These are phyloP conservation scores for Oegoconia quadripuncta DNA, from an alignment of 2,888 invertebrate genomes.

Conservation along the genomic window DNA sequence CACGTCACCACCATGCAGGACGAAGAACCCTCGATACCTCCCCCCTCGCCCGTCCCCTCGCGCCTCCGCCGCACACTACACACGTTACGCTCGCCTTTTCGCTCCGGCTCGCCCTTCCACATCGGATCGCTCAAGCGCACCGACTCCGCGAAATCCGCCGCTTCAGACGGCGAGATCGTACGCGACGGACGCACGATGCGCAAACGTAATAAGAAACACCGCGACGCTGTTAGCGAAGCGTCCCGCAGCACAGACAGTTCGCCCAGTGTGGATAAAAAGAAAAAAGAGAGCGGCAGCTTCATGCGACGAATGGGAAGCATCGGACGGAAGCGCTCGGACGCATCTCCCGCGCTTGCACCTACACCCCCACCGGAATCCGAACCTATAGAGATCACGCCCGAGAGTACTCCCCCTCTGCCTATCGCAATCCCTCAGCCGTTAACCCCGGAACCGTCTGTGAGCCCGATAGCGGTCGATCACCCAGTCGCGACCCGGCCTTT, in stretches of 20 bases:
- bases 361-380: constrained; percentile 29
- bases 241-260: constrained; percentile 61
- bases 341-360: constrained; percentile 34
- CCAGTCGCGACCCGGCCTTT: constrained; percentile 76
- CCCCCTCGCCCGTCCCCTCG: constrained; percentile 49
- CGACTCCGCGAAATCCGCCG: constrained; percentile 64
- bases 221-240: constrained; percentile 53
- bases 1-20: constrained; percentile 56
- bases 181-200: constrained; percentile 74
- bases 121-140: constrained; percentile 68
- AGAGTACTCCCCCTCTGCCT: constrained; percentile 12
- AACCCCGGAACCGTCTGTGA: constrained; percentile 36
- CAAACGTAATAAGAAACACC: constrained; percentile 71
- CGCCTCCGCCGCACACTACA: constrained; percentile 71
- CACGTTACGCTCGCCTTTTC: constrained; percentile 72
- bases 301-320: constrained; percentile 67
- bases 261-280: constrained; percentile 58
- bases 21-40: constrained; percentile 50
- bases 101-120: constrained; percentile 75
- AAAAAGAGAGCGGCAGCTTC: constrained; percentile 51
- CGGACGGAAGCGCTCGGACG: constrained; percentile 54
- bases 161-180: constrained; percentile 70
- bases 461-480: constrained; percentile 66
- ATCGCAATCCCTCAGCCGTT: constrained; percentile 11
- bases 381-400: constrained; percentile 16